Evolutionary conservation across 2,888 invertebrate genomes (phyloP), one percentile per base, ranked within the genome.

Genomic region (Epirrhoe alternata): DNA sequence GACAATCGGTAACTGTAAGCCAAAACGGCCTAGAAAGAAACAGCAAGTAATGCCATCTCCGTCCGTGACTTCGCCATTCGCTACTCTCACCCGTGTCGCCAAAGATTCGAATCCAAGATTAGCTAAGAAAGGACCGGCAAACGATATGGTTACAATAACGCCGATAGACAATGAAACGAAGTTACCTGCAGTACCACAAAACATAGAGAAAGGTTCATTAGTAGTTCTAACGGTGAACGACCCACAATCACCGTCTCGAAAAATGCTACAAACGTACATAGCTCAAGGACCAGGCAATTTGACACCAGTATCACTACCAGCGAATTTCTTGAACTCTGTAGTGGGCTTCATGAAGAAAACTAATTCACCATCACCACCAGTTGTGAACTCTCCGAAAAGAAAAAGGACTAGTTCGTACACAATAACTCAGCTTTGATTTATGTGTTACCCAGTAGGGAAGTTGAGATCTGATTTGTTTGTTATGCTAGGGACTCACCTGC

Each of bases 251-350:
- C 90, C 93, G 0, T 79, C 89, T 0, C 90, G 90, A 72, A 91
- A 92, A 66, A 90, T 92, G 86, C 73, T 92, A 0, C 93, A 93
- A 61, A 92, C 92, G 0, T 93, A 92, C 68, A 87, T 92, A 58
- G 87, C 92, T 0, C 81, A 86, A 4, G 87, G 84, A 0, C 83
- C 81, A 0, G 92, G 90, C 0, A 79, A 82, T 58, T 69, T 93
- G 4, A 86, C 88, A 0, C 91, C 92, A 0, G 84, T 92, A 0
- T 85, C 88, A 5, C 78, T 93, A 7, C 89, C 91, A 0, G 70
- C 88, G 0, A 83, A 79, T 0, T 80, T 92, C 33, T 71, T 92
- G 6, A 89, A 84, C 75, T 90, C 89, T 0, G 89, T 93, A 0
- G 87, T 92, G 0, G 86, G 86, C 33, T 91, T 89, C 63, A 89